Conservation (phyloP, 2,888 invertebrate genomes). For the Digitonthophagus gazella region DNA sequence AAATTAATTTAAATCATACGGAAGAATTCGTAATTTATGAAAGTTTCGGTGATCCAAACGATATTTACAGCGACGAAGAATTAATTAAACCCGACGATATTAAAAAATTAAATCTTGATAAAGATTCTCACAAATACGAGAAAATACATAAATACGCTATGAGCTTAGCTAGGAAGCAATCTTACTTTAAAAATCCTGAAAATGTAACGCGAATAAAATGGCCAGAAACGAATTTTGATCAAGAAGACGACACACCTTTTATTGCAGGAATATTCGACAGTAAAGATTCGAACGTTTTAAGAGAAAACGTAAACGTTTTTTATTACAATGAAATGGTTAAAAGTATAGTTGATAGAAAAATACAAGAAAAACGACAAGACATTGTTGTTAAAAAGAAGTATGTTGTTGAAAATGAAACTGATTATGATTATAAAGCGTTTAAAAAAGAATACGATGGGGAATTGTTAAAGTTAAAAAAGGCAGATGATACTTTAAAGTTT, state of each 20-base stretch:
- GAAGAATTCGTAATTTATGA: slow-evolving; percentile 48
- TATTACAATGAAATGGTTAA: slow-evolving; percentile 33
- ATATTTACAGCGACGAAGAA: slow-evolving; percentile 48
- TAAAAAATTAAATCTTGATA: slow-evolving; percentile 32
- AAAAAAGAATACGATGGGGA: slow-evolving; percentile 53
- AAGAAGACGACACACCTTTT: slow-evolving; percentile 39
- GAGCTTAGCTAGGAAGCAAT: slow-evolving; percentile 38
- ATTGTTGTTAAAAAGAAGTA: slow-evolving; percentile 14
- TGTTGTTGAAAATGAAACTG: slow-evolving; percentile 35
- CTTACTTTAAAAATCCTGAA: slow-evolving; percentile 19
- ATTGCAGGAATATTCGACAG: slow-evolving; percentile 31
- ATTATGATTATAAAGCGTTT: slow-evolving; percentile 51
- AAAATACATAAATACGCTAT: slow-evolving; percentile 45
- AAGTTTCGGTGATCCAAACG: slow-evolving; percentile 45
- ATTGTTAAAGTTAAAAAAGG: slow-evolving; percentile 40
- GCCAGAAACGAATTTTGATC: slow-evolving; percentile 37
- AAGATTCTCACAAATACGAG: slow-evolving; percentile 42
- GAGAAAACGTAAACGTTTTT: slow-evolving; percentile 30
- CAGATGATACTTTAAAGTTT: slow-evolving; percentile 49
- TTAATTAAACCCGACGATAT: slow-evolving; percentile 46
- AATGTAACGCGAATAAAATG: slow-evolving; percentile 20
- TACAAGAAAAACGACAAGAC: slow-evolving; percentile 11
- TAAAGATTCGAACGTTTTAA: slow-evolving; percentile 15
- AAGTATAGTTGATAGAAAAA: slow-evolving; percentile 12
- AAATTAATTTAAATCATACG: slow-evolving; percentile 44